Evolutionary conservation across 35 echinoderm and acorn worm species (phyloP), one percentile per base, ranked within the genome.

Genomic region (Nesometra sesokonis): DNA sequence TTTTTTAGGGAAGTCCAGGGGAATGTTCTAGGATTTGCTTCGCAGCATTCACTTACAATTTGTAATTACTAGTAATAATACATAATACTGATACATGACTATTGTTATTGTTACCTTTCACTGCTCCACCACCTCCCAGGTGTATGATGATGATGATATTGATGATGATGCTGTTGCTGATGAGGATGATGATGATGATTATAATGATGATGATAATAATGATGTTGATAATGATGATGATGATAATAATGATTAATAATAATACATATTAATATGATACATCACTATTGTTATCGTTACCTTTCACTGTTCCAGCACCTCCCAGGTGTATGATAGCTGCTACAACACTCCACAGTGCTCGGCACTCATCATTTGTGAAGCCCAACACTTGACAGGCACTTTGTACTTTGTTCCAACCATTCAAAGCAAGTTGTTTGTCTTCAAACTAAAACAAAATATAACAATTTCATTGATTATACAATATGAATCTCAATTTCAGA

Each of bases 251-350:
- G n/a, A n/a, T n/a, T 43, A 15, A 43, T 43, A 43, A 43, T 43
- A 43, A n/a, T n/a, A n/a, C n/a, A n/a, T n/a, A n/a, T n/a, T n/a
- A n/a, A n/a, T n/a, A n/a, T n/a, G n/a, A n/a, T n/a, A n/a, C n/a
- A n/a, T n/a, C n/a, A n/a, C n/a, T 43, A 43, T 43, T 4, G 15
- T 27, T 67, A 57, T 30, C 7, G 29, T 39, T 88, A 97, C 95
- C 95, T 94, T 94, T 97, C 13, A 81, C 77, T 19, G 92, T 92
- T 43, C 96, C 96, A n/a, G 96, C 93, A 31, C 93, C 92, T 47
- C 92, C 96, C 23, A 99, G 87, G 87, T 99, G 92, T 37, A 99
- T 99, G 30, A 99, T 91, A 15, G 96, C 87, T 11, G 96, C 96
- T 13, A 99, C 32, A 77, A 93, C 90, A 37, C 87, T 90, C 96